These are phyloP conservation scores for Microplitis deprimator DNA, from an alignment of 2,888 invertebrate species.

Conservation along the genomic window DNA sequence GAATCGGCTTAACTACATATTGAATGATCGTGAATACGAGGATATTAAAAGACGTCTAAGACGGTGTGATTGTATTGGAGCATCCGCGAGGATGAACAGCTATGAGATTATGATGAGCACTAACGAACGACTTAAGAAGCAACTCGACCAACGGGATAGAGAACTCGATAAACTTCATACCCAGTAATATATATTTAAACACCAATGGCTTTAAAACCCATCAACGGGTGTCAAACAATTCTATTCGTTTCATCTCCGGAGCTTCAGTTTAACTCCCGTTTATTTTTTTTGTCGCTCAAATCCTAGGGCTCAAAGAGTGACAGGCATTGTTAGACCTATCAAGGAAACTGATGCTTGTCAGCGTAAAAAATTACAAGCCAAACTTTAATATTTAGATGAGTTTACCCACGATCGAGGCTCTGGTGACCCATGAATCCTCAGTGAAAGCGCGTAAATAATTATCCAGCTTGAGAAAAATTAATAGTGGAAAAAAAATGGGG, in stretches of 20 bases:
- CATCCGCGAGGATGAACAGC: constrained; percentile 57
- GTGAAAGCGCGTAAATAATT: too few species aligned
- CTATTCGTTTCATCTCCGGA: neutral
- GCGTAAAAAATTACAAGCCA: neutral
- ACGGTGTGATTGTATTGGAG: constrained; percentile 54
- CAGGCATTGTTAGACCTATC: constrained; percentile 41
- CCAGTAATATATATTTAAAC: constrained; percentile 47
- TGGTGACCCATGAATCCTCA: too few species aligned
- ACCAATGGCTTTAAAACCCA: neutral
- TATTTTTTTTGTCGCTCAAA: constrained; percentile 18
- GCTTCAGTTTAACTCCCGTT: neutral
- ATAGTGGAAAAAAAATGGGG: too few species aligned
- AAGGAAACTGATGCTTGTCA: constrained; percentile 11
- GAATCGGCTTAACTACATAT: constrained; percentile 52
- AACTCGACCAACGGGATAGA: constrained; percentile 56
- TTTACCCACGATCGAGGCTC: too few species aligned
- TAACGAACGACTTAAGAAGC: constrained; percentile 52
- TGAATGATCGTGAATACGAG: constrained; percentile 50
- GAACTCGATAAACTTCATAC: constrained; percentile 55
- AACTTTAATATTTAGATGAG: neutral
- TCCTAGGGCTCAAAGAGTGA: neutral
- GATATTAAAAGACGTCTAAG: constrained; percentile 43
- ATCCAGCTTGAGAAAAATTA: too few species aligned
- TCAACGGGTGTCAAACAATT: neutral
- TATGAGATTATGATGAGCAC: constrained; percentile 53